phyloP scores from a whole-genome alignment of 2,113 vertebrate species.

The Hippocampus guttulatus region DNA sequence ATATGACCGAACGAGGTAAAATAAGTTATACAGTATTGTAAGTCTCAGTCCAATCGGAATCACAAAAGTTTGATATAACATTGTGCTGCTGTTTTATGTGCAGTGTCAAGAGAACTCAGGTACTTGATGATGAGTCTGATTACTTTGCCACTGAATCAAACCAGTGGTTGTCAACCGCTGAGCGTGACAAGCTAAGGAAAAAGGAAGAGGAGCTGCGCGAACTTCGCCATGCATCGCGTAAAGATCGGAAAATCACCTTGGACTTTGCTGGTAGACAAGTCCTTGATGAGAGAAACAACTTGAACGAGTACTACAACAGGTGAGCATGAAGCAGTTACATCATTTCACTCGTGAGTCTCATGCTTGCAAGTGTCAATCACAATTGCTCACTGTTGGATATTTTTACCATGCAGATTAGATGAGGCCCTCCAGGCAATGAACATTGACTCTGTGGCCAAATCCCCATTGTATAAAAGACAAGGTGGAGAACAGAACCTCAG shows the following conservation, averaged over 20 bases:
- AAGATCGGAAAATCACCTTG: conserved; percentile 84
- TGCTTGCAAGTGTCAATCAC: not conserved
- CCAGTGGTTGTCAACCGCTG: conserved; percentile 88
- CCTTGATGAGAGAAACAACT: conserved; percentile 77
- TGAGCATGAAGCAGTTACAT: conserved; percentile 49
- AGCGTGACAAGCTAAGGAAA: conserved; percentile 80
- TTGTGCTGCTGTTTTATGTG: not conserved
- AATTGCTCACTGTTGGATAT: not conserved
- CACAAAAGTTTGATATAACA: not conserved
- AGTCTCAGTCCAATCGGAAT: not conserved
- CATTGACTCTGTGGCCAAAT: conserved; percentile 61
- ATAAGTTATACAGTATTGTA: not conserved
- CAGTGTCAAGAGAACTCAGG: conserved; percentile 89
- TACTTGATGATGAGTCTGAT: conserved; percentile 93
- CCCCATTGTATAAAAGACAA: conserved; percentile 42
- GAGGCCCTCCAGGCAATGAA: conserved; percentile 80
- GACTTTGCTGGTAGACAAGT: conserved; percentile 92
- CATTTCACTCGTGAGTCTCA: not conserved
- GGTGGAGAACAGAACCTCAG: conserved; percentile 52
- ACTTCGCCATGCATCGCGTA: conserved; percentile 84
- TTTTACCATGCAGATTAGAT: conserved; percentile 76
- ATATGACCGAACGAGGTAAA: conserved; percentile 89
- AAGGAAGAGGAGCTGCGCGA: conserved; percentile 85
- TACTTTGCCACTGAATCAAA: conserved; percentile 94
- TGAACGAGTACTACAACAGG: conserved; percentile 85